Evolutionary conservation across 2,888 invertebrate species (phyloP), one percentile per base, ranked within the genome.

Genomic region (Podotricha telesiphe): DNA sequence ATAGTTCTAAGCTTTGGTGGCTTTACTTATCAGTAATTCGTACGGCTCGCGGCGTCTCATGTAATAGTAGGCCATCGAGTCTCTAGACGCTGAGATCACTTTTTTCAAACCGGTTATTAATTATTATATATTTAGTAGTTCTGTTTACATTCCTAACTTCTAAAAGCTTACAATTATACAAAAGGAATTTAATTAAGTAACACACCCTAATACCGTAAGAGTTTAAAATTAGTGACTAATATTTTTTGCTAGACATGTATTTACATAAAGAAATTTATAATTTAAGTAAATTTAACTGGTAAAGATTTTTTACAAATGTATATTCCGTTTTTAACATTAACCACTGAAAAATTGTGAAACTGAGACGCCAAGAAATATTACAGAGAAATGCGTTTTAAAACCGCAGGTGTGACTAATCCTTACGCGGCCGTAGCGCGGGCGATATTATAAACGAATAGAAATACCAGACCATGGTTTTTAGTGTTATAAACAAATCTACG

Each of bases 71-170:
- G 72, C 72, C 73, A 73, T 73, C 73, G 79, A 80, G 84, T 85
- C 83, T 83, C 79, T 81, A 80, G 81, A 82, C 82, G 81, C 84
- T 89, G 89, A 89, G 86, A 86, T 91, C 89, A 89, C 79, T 82
- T 79, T 79, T 73, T 59, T 55, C 17, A 75, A 83, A 88, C 88
- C 85, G 86, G 87, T 88, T 71, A 47, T 67, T 65, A 59, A 13
- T 5, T n/a, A 6, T 10, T 63, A 28, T 55, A 45, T 34, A 67
- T 67, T 63, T 53, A 37, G 37, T 20, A 50, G 42, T 66, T 68
- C 63, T 48, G 28, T 63, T 67, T 13, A 15, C 17, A 40, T 53
- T 42, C 22, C 8, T 55, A 51, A 58, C 19, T 40, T 56, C 50
- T 56, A 7, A 56, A 40, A 37, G 8, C 17, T 17, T 47, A 47